Base-by-base conservation (phyloP, 2,888 invertebrate species). In the Cephus sareptanus region DNA sequence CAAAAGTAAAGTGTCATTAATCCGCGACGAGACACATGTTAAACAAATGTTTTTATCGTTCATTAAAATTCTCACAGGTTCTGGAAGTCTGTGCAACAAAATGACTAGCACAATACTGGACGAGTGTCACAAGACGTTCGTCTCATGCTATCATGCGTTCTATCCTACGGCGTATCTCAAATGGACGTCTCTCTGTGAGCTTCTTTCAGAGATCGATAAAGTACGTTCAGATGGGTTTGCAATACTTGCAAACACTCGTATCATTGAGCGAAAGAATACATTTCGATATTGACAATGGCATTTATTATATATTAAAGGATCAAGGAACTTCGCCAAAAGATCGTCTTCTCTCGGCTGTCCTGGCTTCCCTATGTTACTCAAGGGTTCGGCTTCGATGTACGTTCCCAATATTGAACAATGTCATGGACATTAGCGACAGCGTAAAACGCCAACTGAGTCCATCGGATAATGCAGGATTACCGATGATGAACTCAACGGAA, bases 91-190 rank as follows among this genome's bases (percentile, higher is more conserved):
- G 35, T 84, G 85, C 12, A 87, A 83, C 78, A 94, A 94, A 79
- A 93, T 96, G 93, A 95, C 95, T 3, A 93, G 94, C 77, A 94
- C 95, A 56, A 96, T 98, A 82, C 92, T 98, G 77, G 96, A 96
- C 76, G 98, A 99, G 91, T 97, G 98, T 79, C 97, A 98, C 85
- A 94, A 95, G 77, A 98, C 98, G 1, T 97, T 98, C 89, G 96
- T 97, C 1, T 94, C 96, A 4, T 98, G 98, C 89, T 99, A 98
- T 89, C 98, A 98, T 91, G 98, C 98, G 0, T 99, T 99, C 92
- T 98, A 98, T 92, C 98, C 99, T 0, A 98, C 98, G 0, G 96
- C 97, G 0, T 95, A 95, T 77, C 92, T 98, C 76, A 98, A 98
- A 90, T 98, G 98, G 98, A 96, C 96, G 83, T 97, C 97, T 87